A percentile compares a stretch with the other conserved stretches of the same genome.
Conservation (phyloP, 2,797 vertebrate species). For the Rhyacichthys aspro region DNA sequence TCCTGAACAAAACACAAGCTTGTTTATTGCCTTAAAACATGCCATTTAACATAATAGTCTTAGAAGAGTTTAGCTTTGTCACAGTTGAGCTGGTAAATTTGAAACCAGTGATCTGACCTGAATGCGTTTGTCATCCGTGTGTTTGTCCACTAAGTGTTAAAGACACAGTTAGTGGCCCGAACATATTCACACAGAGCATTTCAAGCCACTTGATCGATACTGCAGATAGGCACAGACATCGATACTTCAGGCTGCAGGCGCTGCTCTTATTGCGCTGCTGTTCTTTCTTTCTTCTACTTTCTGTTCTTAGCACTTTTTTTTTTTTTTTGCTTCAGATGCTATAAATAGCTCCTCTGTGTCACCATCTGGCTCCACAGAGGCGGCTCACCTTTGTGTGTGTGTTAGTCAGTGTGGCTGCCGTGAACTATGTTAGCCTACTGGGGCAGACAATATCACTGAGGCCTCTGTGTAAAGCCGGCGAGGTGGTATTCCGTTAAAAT, state of each 20-base stretch:
- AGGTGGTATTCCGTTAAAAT: conserved; percentile 36
- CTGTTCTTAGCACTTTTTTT: conserved; percentile 34
- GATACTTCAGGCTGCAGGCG: conserved; percentile 28
- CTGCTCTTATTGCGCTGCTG: conserved; percentile 36
- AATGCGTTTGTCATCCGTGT: conserved; percentile 8
- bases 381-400: conserved; percentile 66
- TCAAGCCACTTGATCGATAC: conserved; percentile 41
- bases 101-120: conserved; percentile 5
- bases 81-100: conserved; percentile 4
- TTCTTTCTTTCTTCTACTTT: conserved; percentile 39
- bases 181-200: conserved; percentile 29
- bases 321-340: conserved; percentile 34
- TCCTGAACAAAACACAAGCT: conserved; percentile 14
- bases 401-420: conserved; percentile 56
- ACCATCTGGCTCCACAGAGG: conserved; percentile 68
- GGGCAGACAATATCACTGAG: conserved; percentile 47
- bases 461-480: conserved; percentile 52
- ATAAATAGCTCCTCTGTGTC: conserved; percentile 68
- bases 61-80: conserved; percentile 5
- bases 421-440: conserved; percentile 63
- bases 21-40: conserved; percentile 5
- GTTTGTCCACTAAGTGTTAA: conserved; percentile 8
- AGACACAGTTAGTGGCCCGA: conserved; percentile 11
- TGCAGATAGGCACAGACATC: conserved; percentile 28
- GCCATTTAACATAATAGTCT: neutral